A percentile compares a stretch with the other conserved stretches of the same genome.
Evolutionary conservation across 2,797 vertebrate genomes (phyloP).

Genomic region (Takifugu ocellatus): DNA sequence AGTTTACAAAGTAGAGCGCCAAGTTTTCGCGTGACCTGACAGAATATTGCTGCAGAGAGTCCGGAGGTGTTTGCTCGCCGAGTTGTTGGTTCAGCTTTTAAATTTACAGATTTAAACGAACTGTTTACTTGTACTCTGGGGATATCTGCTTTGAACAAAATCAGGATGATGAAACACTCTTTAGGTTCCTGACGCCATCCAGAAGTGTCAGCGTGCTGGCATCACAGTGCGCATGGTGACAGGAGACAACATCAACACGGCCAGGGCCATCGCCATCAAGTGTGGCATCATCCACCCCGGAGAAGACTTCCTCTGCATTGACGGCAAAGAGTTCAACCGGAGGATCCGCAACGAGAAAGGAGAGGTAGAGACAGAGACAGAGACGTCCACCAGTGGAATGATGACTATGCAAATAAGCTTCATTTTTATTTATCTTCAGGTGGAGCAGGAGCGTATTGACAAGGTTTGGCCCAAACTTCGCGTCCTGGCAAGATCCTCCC

Average conservation of each 20-base stretch:
- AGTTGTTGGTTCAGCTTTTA: too few species aligned
- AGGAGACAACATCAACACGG: conserved; percentile 98
- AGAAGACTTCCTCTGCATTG: conserved; percentile 96
- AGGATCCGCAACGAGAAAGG: conserved; percentile 98
- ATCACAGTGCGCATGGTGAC: conserved; percentile 99
- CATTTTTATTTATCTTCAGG: conserved; percentile 60
- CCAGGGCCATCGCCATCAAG: conserved; percentile 96
- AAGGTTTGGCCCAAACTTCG: conserved; percentile 93
- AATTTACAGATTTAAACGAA: too few species aligned
- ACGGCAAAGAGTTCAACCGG: conserved; percentile 97
- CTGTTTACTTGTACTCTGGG: background rate
- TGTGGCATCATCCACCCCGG: conserved; percentile 97
- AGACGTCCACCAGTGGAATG: conserved; percentile 2
- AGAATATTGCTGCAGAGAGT: too few species aligned
- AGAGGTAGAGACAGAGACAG: conserved; percentile 77
- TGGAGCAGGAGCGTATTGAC: conserved; percentile 91
- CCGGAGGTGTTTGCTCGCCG: too few species aligned
- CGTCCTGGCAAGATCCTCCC: conserved; percentile 89
- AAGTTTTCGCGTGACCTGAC: too few species aligned
- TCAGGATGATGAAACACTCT: background rate
- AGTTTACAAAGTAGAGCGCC: too few species aligned
- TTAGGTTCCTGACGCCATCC: conserved; percentile 95
- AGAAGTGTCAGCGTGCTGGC: conserved; percentile 93
- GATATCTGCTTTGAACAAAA: background rate
- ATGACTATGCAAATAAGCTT: conserved; percentile 2